phyloP scores from a whole-genome alignment of 2,797 vertebrate species.

The Luscinia megarhynchos region DNA sequence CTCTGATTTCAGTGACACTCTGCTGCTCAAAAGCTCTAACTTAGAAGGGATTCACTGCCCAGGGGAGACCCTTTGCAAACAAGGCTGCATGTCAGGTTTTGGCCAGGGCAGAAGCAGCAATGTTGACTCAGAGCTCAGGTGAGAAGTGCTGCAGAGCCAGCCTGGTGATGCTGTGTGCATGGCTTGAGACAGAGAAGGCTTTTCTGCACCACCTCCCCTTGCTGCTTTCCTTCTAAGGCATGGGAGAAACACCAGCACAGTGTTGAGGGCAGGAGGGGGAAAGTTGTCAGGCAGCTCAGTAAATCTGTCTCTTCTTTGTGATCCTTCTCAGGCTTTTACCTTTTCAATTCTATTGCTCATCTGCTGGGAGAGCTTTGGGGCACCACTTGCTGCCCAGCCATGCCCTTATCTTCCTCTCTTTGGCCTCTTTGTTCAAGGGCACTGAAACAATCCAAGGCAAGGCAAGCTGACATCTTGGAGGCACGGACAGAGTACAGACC shows the following conservation, averaged over 20 bases:
- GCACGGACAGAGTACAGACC: not conserved
- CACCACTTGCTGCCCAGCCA: not conserved
- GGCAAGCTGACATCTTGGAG: not conserved
- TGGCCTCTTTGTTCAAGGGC: not conserved
- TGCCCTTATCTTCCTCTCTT: not conserved
- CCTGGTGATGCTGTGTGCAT: not conserved
- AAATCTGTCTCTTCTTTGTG: not conserved
- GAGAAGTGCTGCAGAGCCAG: not conserved
- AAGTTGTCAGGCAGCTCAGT: not conserved
- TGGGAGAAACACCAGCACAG: not conserved
- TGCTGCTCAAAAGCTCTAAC: not conserved
- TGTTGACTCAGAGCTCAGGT: not conserved
- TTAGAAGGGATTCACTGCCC: not conserved
- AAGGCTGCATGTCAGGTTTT: not conserved
- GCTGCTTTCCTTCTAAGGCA: not conserved
- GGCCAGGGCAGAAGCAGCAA: not conserved
- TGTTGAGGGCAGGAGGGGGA: not conserved
- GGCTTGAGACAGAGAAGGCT: not conserved
- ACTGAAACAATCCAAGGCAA: not conserved
- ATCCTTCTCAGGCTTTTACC: not conserved
- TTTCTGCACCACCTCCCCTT: not conserved
- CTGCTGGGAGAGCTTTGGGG: not conserved
- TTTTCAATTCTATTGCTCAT: not conserved
- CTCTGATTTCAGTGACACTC: not conserved
- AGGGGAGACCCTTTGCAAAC: not conserved